Percentiles rank a stretch among this genome's conserved stretches.
phyloP scores from a whole-genome alignment of 2,888 invertebrate genomes.

The Timema podura region DNA sequence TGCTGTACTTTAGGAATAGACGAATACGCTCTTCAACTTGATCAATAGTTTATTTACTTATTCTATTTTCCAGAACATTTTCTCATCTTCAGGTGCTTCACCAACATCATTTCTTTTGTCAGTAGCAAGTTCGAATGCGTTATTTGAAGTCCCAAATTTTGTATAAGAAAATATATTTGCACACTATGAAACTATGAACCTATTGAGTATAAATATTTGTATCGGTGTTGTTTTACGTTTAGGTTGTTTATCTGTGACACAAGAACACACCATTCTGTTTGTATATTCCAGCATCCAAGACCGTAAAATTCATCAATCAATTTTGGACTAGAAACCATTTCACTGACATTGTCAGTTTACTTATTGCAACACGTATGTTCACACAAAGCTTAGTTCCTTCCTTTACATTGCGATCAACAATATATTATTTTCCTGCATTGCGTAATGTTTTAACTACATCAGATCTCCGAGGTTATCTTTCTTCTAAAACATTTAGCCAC shows the following conservation, averaged over 20 bases:
- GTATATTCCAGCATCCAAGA: constrained; percentile 1
- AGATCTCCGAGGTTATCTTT: not conserved
- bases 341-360: not conserved
- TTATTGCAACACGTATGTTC: constrained; percentile 10
- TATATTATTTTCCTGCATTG: not conserved
- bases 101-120: not conserved
- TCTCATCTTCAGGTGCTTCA: constrained; percentile 2
- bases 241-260: constrained; percentile 8
- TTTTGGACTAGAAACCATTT: not conserved
- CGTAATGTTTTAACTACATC: constrained; percentile 4
- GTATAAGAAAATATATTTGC: not conserved
- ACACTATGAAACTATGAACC: constrained; percentile 2
- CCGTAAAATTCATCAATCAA: constrained; percentile 3
- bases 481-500: too few species aligned
- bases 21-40: not conserved
- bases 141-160: constrained; percentile 1
- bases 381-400: not conserved
- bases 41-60: constrained; percentile 9
- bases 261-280: constrained; percentile 1
- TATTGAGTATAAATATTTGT: not conserved
- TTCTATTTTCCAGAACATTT: not conserved
- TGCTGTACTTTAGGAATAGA: not conserved
- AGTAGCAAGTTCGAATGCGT: constrained; percentile 6
- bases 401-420: not conserved
- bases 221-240: not conserved